Conservation (phyloP, 2,113 vertebrate genomes). For the Smithornis capensis region DNA sequence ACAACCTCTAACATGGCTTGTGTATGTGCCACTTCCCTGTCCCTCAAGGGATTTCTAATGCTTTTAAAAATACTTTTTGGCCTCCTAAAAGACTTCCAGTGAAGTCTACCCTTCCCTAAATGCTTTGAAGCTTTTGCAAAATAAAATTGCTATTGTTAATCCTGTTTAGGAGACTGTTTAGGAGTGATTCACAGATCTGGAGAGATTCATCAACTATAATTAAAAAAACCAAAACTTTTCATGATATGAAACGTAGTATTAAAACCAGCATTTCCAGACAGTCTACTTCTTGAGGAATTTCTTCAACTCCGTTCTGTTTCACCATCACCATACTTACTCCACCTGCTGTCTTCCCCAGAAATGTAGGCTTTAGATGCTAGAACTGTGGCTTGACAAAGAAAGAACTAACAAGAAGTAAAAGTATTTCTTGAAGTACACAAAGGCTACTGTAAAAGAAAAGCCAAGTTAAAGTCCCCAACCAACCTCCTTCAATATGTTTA, state of each 20-base stretch:
- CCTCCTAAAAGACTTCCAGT: not conserved
- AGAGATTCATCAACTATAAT: not conserved
- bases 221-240: not conserved
- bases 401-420: not conserved
- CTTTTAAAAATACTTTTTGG: not conserved
- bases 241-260: not conserved
- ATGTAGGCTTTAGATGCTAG: not conserved
- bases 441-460: slow-evolving; percentile 6
- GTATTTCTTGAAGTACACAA: not conserved
- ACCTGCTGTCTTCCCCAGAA: not conserved
- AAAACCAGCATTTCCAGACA: not conserved
- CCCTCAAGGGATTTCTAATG: not conserved
- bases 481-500: not conserved
- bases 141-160: not conserved
- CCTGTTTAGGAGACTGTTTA: not conserved
- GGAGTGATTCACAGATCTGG: not conserved
- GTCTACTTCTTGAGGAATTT: not conserved
- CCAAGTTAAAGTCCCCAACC: not conserved
- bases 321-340: slow-evolving; percentile 17
- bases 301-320: not conserved
- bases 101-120: not conserved
- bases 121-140: not conserved
- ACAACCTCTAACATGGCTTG: not conserved
- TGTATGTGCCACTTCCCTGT: not conserved
- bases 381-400: not conserved